A percentile compares a stretch with the other conserved stretches of the same genome.
Evolutionary conservation across 2,888 invertebrate genomes (phyloP).

Genomic region (Clusia tigrina): DNA sequence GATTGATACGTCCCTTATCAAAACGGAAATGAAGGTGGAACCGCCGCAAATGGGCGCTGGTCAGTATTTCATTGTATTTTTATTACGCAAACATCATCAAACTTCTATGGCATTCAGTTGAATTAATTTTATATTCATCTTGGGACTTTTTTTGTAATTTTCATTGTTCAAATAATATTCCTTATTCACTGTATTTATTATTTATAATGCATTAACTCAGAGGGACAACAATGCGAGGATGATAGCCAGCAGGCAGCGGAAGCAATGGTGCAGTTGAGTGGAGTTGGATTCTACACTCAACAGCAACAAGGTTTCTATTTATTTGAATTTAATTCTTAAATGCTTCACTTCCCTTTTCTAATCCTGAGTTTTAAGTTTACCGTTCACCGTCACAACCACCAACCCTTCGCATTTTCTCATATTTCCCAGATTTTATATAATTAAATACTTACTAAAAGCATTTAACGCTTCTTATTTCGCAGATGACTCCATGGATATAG

Average conservation of each 20-base stretch:
- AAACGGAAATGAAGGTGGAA: slow-evolving; percentile 54
- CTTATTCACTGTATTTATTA: neutral
- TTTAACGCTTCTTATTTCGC: slow-evolving; percentile 7
- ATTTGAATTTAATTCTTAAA: slow-evolving; percentile 17
- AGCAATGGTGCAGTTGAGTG: slow-evolving; percentile 77
- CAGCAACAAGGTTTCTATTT: slow-evolving; percentile 61
- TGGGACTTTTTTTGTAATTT: slow-evolving; percentile 29
- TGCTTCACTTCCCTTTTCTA: slow-evolving; percentile 23
- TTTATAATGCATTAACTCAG: slow-evolving; percentile 36
- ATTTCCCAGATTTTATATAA: slow-evolving; percentile 41
- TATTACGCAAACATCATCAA: slow-evolving; percentile 5
- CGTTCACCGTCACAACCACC: neutral
- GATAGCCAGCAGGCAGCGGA: slow-evolving; percentile 78
- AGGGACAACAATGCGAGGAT: slow-evolving; percentile 67
- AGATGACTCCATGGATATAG: slow-evolving; percentile 79
- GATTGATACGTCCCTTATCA: slow-evolving; percentile 54
- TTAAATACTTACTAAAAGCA: slow-evolving; percentile 26
- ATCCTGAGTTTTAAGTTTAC: neutral
- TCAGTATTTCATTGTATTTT: slow-evolving; percentile 39
- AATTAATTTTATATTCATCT: too few species aligned
- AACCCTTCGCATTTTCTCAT: slow-evolving; percentile 22
- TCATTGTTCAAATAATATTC: too few species aligned
- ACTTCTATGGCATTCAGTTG: neutral
- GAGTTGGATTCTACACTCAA: slow-evolving; percentile 72
- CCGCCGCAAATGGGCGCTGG: slow-evolving; percentile 49